Base-by-base conservation (phyloP, 2,888 invertebrate species). In the Iselma pallidipennis region DNA sequence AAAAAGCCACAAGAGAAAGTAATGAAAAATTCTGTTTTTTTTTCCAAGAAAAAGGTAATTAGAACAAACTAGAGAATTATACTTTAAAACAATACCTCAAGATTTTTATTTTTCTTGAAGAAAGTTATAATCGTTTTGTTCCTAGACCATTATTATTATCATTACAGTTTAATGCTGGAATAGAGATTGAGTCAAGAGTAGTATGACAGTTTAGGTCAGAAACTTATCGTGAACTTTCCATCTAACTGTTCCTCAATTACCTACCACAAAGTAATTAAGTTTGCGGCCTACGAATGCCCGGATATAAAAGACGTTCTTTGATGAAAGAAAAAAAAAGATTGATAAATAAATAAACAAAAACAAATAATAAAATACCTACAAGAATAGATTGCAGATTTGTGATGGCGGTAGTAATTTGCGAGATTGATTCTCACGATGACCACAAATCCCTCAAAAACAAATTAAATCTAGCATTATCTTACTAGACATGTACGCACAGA, bases 231-330 rank as follows among this genome's bases (percentile, higher is more conserved):
- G 63, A 63, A 63, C 63, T 63, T 57, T 63, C 54, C 42, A 58
- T 23, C 49, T 63, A 63, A 63, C 63, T 59, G 63, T 63, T 63
- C 33, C 59, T 57, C 63, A 33, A 63, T 63, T 63, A 63, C 57
- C 54, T 59, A 57, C 56, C 57, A 49, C 57, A 57, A 59, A 51
- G 21, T 63, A 63, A 63, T 63, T 63, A 63, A 59, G 53, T 62
- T 25, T 51, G 23, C 48, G 28, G 29, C 55, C 60, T 55, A 55
- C 19, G 42, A 42, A 19, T 42, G 42, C 10, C 7, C 2, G 42
- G n/a, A n/a, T n/a, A n/a, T n/a, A n/a, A n/a, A n/a, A n/a, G n/a
- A n/a, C 10, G 5, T 19, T 37, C 37, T 37, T 37, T n/a, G n/a
- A n/a, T n/a, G n/a, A n/a, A n/a, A n/a, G n/a, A n/a, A n/a, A 14